phyloP scores from a whole-genome alignment of 2,113 vertebrate species.

The Candoia aspera region DNA sequence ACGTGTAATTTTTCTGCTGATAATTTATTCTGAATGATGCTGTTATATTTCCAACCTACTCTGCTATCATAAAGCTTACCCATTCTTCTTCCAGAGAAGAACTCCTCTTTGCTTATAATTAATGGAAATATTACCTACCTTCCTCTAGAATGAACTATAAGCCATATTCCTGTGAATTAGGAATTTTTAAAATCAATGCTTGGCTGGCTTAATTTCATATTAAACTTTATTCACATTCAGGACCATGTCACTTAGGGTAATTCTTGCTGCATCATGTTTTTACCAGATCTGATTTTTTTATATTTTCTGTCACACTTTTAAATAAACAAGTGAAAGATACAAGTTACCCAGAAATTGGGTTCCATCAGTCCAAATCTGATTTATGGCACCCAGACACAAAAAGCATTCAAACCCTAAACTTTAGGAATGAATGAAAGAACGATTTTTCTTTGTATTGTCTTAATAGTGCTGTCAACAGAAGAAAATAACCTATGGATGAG shows the following conservation, averaged over 20 bases:
- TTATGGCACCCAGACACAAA: no score
- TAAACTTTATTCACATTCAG: not conserved
- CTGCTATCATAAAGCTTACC: not conserved
- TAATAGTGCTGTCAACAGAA: not conserved
- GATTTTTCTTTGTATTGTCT: not conserved
- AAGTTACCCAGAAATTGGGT: not conserved
- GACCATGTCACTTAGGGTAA: not conserved
- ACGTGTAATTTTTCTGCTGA: not conserved
- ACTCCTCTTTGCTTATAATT: not conserved
- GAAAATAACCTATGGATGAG: not conserved
- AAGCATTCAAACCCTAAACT: not conserved
- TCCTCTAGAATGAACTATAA: not conserved
- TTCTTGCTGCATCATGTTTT: not conserved
- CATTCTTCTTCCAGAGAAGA: not conserved
- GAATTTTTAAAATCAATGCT: not conserved
- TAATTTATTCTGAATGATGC: not conserved
- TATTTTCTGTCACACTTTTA: not conserved
- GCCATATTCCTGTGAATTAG: not conserved
- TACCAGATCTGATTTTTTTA: not conserved
- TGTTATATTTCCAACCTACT: not conserved
- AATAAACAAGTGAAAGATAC: not conserved
- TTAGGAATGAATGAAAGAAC: not conserved
- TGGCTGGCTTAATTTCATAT: not conserved
- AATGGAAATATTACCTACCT: not conserved
- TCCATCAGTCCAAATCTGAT: not conserved